A percentile compares a stretch with the other conserved stretches of the same genome.
Conservation (phyloP, 2,113 vertebrate species). For the Melanocharis versteri region DNA sequence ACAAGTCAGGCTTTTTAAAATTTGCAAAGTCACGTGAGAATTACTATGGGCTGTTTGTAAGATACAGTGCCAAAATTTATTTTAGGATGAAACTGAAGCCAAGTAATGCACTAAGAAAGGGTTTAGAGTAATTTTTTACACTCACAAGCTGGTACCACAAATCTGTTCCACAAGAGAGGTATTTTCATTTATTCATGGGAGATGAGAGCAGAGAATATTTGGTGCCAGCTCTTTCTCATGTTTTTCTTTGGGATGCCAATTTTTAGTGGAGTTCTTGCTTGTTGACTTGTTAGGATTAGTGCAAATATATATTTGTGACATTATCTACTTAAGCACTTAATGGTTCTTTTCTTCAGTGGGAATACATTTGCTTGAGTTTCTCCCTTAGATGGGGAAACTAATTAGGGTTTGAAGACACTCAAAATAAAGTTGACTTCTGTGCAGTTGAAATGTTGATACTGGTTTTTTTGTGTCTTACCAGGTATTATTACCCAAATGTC, state of each 20-base stretch:
- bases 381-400: background rate
- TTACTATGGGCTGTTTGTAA: background rate
- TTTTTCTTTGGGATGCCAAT: background rate
- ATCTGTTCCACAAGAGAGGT: background rate
- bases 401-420: background rate
- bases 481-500: conserved; percentile 97
- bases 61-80: background rate
- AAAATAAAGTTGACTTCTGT: background rate
- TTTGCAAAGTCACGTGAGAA: background rate
- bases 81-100: background rate
- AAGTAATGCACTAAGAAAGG: background rate
- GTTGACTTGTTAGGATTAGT: background rate
- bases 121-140: background rate
- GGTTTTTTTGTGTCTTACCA: conserved; percentile 48
- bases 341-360: background rate
- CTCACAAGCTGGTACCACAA: background rate
- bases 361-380: background rate
- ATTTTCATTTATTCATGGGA: background rate
- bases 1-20: background rate
- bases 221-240: background rate
- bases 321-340: background rate
- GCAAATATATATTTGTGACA: background rate
- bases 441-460: background rate
- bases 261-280: background rate
- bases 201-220: background rate